phyloP scores from a whole-genome alignment of 2,888 invertebrate genomes.

The Amphipyra tragopoginis region DNA sequence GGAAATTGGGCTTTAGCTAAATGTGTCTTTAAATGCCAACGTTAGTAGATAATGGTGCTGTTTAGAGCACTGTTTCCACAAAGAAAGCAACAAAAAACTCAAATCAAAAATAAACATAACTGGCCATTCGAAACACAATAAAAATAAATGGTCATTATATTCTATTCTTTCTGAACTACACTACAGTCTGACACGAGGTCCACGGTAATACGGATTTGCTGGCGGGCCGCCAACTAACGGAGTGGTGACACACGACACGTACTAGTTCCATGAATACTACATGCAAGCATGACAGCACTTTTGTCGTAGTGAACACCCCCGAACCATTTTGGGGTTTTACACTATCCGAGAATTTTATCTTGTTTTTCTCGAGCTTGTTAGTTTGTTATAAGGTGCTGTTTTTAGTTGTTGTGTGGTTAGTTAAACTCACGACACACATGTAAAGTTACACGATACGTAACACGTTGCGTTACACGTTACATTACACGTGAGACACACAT shows the following conservation, averaged over 20 bases:
- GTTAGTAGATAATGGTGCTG: too few species aligned
- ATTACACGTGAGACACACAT: too few species aligned
- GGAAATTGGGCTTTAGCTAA: too few species aligned
- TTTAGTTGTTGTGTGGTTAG: too few species aligned
- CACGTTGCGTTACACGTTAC: too few species aligned
- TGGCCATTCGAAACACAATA: constrained; percentile 11
- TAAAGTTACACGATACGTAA: too few species aligned
- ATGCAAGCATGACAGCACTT: constrained; percentile 52
- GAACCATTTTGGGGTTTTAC: constrained; percentile 40
- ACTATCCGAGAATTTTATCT: constrained; percentile 43
- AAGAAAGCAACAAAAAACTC: neutral
- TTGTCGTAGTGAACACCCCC: constrained; percentile 49
- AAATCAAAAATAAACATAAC: neutral
- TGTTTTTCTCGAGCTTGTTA: constrained; percentile 22
- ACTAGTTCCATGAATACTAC: constrained; percentile 55
- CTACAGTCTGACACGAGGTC: constrained; percentile 66
- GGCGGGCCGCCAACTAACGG: constrained; percentile 77
- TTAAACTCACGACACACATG: too few species aligned
- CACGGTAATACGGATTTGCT: constrained; percentile 72
- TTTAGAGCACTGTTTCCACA: too few species aligned
- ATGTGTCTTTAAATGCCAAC: too few species aligned
- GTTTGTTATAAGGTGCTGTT: too few species aligned
- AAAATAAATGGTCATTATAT: neutral
- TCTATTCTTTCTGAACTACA: constrained; percentile 49
- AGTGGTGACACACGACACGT: constrained; percentile 58